phyloP scores from a whole-genome alignment of 2,888 invertebrate genomes.

The Cryptocephalus primarius region DNA sequence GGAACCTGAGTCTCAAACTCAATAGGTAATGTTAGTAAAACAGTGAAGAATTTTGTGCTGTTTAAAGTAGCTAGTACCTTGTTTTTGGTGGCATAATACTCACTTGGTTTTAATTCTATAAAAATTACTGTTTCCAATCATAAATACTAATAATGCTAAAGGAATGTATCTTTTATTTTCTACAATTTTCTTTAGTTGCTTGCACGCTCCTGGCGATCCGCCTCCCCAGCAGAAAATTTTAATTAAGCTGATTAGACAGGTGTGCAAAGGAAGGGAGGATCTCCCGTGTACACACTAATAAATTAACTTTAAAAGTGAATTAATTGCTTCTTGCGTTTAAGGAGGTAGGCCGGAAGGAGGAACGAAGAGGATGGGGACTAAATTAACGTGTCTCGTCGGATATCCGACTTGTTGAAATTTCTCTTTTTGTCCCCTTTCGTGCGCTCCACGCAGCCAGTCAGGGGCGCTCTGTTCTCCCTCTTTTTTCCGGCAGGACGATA shows the following conservation, averaged over 20 bases:
- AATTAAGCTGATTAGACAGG: conserved; percentile 40
- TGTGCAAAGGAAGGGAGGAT: conserved; percentile 23
- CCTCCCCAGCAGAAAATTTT: conserved; percentile 26
- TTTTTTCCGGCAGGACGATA: not conserved
- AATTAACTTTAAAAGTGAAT: conserved; percentile 41
- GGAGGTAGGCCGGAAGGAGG: not conserved
- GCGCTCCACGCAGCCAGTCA: not conserved
- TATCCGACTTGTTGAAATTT: conserved; percentile 33
- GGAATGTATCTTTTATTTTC: too few species aligned
- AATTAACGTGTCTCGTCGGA: conserved; percentile 29
- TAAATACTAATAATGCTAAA: too few species aligned
- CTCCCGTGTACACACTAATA: conserved; percentile 32
- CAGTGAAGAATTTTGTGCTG: too few species aligned
- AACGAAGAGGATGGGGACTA: conserved; percentile 17
- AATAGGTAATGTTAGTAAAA: too few species aligned
- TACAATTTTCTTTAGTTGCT: too few species aligned
- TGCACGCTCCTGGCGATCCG: too few species aligned
- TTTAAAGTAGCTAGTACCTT: too few species aligned
- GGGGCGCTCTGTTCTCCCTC: not conserved
- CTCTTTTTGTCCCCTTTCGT: conserved; percentile 26
- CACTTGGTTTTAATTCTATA: too few species aligned
- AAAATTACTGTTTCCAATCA: too few species aligned
- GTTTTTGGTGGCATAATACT: too few species aligned
- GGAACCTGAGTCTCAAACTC: too few species aligned
- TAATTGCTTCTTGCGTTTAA: conserved; percentile 38